Evolutionary conservation across 2,888 invertebrate genomes (phyloP).

Genomic region (Elysia crispata): DNA sequence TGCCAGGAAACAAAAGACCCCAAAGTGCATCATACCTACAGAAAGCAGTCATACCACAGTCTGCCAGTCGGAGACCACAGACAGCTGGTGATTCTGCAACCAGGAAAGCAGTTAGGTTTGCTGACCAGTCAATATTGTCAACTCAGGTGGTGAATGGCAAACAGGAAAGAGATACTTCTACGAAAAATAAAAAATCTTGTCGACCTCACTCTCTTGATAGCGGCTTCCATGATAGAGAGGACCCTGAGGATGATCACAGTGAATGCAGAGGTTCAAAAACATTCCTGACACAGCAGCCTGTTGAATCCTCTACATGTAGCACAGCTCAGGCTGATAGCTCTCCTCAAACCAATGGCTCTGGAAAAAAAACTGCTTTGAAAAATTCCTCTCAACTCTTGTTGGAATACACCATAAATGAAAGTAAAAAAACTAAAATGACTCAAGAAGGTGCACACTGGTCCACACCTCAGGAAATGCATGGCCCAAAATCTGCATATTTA

Average conservation of each 20-base stretch:
- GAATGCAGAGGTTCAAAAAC: not conserved
- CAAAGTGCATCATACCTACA: constrained; percentile 28
- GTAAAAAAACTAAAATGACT: too few relatives aligned
- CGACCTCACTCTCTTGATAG: constrained; percentile 24
- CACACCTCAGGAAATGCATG: too few relatives aligned
- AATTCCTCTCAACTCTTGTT: too few relatives aligned
- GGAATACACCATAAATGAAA: too few relatives aligned
- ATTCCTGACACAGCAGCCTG: constrained; percentile 10
- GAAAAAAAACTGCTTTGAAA: too few relatives aligned
- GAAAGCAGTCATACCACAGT: not conserved
- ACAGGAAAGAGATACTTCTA: not conserved
- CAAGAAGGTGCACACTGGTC: too few relatives aligned
- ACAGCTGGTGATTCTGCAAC: constrained; percentile 14
- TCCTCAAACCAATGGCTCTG: too few relatives aligned
- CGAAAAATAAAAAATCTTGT: constrained; percentile 32
- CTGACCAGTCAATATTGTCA: constrained; percentile 9
- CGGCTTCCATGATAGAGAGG: constrained; percentile 4
- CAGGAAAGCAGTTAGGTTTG: constrained; percentile 38
- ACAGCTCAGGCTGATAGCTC: too few relatives aligned
- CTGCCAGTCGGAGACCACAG: constrained; percentile 16
- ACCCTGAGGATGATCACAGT: not conserved
- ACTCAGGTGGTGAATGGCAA: not conserved
- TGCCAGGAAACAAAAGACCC: constrained; percentile 5
- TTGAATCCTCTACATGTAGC: not conserved
- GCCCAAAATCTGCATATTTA: too few relatives aligned